Evolutionary conservation across 2,797 vertebrate species (phyloP).

Genomic region (Takifugu rubripes): DNA sequence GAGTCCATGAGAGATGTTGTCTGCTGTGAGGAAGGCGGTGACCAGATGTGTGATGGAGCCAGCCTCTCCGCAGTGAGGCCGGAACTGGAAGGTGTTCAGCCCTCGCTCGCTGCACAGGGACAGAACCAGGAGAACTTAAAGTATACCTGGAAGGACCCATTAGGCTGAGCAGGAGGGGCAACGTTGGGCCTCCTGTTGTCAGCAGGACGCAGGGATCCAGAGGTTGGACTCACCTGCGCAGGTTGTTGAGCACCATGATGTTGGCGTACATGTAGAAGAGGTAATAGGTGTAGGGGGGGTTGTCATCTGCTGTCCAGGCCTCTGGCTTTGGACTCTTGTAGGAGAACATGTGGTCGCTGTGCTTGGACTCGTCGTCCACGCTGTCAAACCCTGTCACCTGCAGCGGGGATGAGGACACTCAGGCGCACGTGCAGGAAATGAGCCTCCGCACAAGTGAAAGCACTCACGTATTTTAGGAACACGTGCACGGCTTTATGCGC

Average conservation of each 20-base stretch:
- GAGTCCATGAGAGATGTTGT: conserved; percentile 96
- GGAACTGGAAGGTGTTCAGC: conserved; percentile 92
- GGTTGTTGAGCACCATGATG: conserved; percentile 97
- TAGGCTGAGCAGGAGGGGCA: too few relatives aligned
- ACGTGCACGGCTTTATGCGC: conserved; percentile 85
- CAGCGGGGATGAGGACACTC: background rate
- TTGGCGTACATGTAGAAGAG: conserved; percentile 97
- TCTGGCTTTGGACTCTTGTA: conserved; percentile 92
- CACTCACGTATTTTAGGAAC: conserved; percentile 93
- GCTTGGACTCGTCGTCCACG: conserved; percentile 97
- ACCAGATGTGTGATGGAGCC: conserved; percentile 97
- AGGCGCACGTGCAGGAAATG: too few relatives aligned
- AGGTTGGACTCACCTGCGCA: conserved; percentile 80
- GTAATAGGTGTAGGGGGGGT: conserved; percentile 96
- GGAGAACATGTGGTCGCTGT: conserved; percentile 94
- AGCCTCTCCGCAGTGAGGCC: conserved; percentile 95
- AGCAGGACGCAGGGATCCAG: too few relatives aligned
- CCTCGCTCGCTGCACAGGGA: conserved; percentile 81
- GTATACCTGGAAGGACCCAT: too few relatives aligned
- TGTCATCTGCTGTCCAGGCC: conserved; percentile 85
- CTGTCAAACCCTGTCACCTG: conserved; percentile 97
- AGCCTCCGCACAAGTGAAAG: too few relatives aligned
- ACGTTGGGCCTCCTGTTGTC: too few relatives aligned
- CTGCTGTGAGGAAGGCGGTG: conserved; percentile 91
- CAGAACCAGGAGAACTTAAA: too few relatives aligned